Evolutionary conservation across 1,140 invertebrate genomes (phyloP), one percentile per base, ranked within the genome.

Genomic region (Hyphantria cunea): DNA sequence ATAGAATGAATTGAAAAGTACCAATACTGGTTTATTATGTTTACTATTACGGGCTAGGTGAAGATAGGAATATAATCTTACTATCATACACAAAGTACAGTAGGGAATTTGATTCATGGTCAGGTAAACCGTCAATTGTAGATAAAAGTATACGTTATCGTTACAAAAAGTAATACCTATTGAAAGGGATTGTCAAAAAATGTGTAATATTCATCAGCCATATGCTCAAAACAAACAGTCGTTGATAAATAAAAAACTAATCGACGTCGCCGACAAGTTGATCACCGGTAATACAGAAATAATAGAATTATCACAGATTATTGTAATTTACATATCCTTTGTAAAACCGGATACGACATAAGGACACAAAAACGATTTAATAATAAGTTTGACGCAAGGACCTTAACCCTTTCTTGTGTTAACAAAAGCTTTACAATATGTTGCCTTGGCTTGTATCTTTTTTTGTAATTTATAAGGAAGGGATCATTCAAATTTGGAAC

Each of bases 331-430:
- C 82, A 87, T 89, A 84, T 87, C 76, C 84, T 82, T 89, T 86
- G 77, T 84, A 75, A 76, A 64, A 83, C 87, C 86, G 88, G 86
- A 90, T 86, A 75, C 78, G 78, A 80, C 78, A 80, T 78, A 83
- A 85, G 86, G 88, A 89, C 82, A 89, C 83, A 89, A 90, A 90
- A 90, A 90, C 86, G 87, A 86, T 89, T 90, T 89, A 89, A 89
- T 90, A 89, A 86, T 83, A 90, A 83, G 78, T 86, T 82, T 77
- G 76, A 81, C 72, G 72, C 76, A 64, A 75, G 78, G 82, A 80
- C 80, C 77, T 84, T 82, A 87, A 90, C 87, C 87, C 86, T 89
- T 89, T 79, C 82, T 81, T 84, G 64, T 49, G 60, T 71, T 82
- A 82, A 86, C 84, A 88, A 88, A 85, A 86, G 85, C 74, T 84